Percentiles rank a stretch among this genome's conserved stretches.
Conservation (phyloP, 2,888 invertebrate genomes). For the Harmothoe impar region DNA sequence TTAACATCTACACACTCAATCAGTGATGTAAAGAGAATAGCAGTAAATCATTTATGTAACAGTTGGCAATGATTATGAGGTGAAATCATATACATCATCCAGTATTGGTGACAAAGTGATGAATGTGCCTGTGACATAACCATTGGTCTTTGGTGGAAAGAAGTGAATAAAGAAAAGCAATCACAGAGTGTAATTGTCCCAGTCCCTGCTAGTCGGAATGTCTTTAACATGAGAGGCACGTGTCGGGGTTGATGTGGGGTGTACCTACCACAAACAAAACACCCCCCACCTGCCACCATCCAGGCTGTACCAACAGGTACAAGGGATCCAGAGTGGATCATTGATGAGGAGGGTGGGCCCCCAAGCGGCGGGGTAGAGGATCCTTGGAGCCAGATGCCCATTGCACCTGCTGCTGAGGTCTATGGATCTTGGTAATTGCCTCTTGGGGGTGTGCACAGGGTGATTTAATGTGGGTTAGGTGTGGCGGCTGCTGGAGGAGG, state of each 20-base stretch:
- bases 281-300: neutral
- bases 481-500: neutral
- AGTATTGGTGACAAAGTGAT: too few species aligned
- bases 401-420: constrained; percentile 30
- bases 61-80: too few species aligned
- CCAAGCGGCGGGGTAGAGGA: neutral
- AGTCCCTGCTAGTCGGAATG: too few species aligned
- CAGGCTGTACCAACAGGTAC: neutral
- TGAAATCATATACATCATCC: too few species aligned
- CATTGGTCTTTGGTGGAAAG: too few species aligned
- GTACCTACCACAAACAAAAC: neutral
- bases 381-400: neutral
- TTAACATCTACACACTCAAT: too few species aligned
- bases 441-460: neutral
- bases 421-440: constrained; percentile 14
- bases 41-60: too few species aligned
- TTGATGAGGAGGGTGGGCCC: neutral
- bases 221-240: neutral
- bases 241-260: neutral
- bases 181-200: too few species aligned
- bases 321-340: constrained; percentile 12
- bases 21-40: too few species aligned
- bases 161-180: too few species aligned
- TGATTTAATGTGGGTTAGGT: constrained; percentile 25
- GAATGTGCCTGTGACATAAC: too few species aligned